Base-by-base conservation (phyloP, 1,140 invertebrate species). In the Lasioglossum baleicum region DNA sequence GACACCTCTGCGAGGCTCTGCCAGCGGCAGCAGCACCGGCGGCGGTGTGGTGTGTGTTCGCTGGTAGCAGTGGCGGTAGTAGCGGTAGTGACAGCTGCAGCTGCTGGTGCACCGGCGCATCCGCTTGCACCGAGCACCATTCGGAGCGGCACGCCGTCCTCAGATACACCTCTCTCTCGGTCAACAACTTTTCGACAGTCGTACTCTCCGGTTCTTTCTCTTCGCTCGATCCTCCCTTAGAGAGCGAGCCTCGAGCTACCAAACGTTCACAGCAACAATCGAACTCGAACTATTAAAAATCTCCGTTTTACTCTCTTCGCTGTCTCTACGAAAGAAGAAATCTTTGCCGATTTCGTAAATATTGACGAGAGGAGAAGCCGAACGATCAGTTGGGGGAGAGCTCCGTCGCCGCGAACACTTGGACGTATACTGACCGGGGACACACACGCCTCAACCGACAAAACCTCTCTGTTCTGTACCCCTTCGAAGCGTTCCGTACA, bases 61-160 rank as follows among this genome's bases (percentile, higher is more conserved):
- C 69, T 85, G 83, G 83, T 85, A 48, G 44, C 51, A 75, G 70
- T 73, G 77, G 81, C 69, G 56, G 69, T 81, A 77, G 68, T 81
- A 77, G 80, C 79, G 80, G 83, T 70, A 84, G 70, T 75, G 71
- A 75, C 83, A 78, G 83, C 83, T 77, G 83, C 83, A 81, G 82
- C 78, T 82, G 77, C 65, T 85, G 83, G 83, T 85, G 84, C 84
- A 85, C 84, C 84, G 80, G 80, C 75, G 83, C 83, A 82, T 84
- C 70, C 73, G 76, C 67, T 53, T 81, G 73, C 74, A 79, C 78
- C 83, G 63, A 78, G 78, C 79, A 35, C 35, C 35, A 60, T 80
- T 85, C 83, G 83, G 63, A 48, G 26, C 65, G 65, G 65, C 75
- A 70, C 56, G 44, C 44, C 44, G 40, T 67, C 26, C 63, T 17